These are phyloP conservation scores for Phymatocera aterrima DNA, from an alignment of 2,888 invertebrate species.

Conservation along the genomic window DNA sequence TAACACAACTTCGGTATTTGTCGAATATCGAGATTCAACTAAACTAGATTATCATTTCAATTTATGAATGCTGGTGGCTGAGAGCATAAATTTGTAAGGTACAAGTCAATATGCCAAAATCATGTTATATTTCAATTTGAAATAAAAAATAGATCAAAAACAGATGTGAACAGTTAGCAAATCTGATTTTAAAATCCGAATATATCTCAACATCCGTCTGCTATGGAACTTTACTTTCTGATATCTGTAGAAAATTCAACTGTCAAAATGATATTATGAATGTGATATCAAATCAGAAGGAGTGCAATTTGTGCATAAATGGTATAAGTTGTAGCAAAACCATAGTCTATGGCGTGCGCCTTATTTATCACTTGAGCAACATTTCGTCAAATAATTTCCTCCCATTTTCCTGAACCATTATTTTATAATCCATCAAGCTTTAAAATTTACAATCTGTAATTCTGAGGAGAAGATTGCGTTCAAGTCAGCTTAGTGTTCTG, in stretches of 20 bases:
- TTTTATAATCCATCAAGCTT: background rate
- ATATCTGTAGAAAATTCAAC: background rate
- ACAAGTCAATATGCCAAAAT: slow-evolving; percentile 24
- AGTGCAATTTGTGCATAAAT: slow-evolving; percentile 9
- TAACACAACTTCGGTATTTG: background rate
- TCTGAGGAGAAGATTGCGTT: background rate
- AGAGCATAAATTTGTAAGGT: slow-evolving; percentile 17
- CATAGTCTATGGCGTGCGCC: background rate
- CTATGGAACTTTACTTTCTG: background rate
- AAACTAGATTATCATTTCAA: slow-evolving; percentile 17
- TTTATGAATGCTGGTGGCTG: slow-evolving; percentile 9
- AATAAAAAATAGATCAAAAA: background rate
- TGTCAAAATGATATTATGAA: background rate
- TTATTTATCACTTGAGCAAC: background rate
- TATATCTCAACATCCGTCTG: background rate
- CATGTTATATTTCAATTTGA: background rate
- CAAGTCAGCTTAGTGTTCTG: background rate
- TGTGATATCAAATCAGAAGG: background rate
- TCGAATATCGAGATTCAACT: background rate
- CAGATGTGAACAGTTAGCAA: background rate
- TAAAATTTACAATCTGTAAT: slow-evolving; percentile 12
- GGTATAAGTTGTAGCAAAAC: background rate
- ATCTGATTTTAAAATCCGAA: background rate
- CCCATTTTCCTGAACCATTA: background rate
- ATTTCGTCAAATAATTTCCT: background rate